Conservation (phyloP, 2,113 vertebrate genomes). For the Rallus limicola region DNA sequence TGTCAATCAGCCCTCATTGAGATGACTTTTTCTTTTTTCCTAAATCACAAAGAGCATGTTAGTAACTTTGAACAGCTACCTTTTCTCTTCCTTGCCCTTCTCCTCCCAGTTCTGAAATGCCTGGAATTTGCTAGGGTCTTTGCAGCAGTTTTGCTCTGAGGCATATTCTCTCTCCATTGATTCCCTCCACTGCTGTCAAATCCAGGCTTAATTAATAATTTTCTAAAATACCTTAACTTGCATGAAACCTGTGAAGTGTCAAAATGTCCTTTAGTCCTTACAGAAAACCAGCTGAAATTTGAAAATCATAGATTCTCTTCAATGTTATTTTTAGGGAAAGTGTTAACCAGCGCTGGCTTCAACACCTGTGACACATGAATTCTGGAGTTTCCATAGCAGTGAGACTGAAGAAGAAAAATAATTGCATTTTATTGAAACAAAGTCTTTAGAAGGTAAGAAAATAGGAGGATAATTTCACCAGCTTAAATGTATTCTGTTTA, state of each 20-base stretch:
- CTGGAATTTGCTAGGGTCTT: not conserved
- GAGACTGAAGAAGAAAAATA: not conserved
- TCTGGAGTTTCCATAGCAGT: not conserved
- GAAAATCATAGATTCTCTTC: not conserved
- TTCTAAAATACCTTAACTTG: not conserved
- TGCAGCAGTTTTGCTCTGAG: not conserved
- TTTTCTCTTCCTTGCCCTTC: fast-evolving
- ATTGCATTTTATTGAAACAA: not conserved
- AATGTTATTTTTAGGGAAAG: not conserved
- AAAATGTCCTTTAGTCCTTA: not conserved
- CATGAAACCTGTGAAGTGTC: not conserved
- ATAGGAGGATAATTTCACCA: not conserved
- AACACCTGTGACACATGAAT: not conserved
- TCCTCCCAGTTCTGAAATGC: not conserved
- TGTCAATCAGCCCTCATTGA: not conserved
- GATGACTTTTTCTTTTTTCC: not conserved
- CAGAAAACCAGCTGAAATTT: not conserved
- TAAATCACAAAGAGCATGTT: not conserved
- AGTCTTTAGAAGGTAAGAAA: not conserved
- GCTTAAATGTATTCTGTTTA: not conserved
- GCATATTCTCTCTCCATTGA: not conserved
- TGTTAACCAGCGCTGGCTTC: not conserved
- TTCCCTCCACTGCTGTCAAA: not conserved
- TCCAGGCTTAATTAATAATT: not conserved
- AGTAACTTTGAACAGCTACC: not conserved